Conservation (phyloP, 1,140 invertebrate species). For the Aphidius gifuensis region DNA sequence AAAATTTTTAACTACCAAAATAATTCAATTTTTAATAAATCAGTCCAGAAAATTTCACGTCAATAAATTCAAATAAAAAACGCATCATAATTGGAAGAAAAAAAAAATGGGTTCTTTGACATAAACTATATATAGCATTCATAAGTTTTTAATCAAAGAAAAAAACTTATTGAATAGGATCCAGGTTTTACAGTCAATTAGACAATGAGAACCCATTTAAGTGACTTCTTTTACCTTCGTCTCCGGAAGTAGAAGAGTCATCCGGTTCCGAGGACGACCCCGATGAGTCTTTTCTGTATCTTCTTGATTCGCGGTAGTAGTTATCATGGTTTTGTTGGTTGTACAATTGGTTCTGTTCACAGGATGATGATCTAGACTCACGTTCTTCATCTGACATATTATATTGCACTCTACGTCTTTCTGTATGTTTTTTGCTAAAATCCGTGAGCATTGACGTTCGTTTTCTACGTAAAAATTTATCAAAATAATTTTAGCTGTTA, state of each 20-base stretch:
- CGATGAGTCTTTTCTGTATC: slow-evolving; percentile 34
- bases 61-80: no score
- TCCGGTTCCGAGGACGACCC: slow-evolving; percentile 49
- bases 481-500: background rate
- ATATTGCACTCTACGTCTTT: slow-evolving; percentile 29
- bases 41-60: no score
- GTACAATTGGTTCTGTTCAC: slow-evolving; percentile 22
- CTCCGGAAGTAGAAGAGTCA: slow-evolving; percentile 52
- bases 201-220: slow-evolving; percentile 1
- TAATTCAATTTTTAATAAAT: no score
- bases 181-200: background rate
- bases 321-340: slow-evolving; percentile 24
- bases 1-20: no score
- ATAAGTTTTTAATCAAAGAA: background rate
- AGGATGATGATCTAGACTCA: slow-evolving; percentile 18
- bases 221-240: slow-evolving; percentile 46
- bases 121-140: no score
- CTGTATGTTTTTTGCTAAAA: slow-evolving; percentile 40
- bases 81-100: no score
- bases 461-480: slow-evolving; percentile 35
- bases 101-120: no score
- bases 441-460: slow-evolving; percentile 45
- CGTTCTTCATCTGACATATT: slow-evolving; percentile 24
- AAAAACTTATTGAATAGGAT: background rate
- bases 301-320: slow-evolving; percentile 24